Conservation (phyloP, 2,113 vertebrate genomes). For the Trachemys scripta region DNA sequence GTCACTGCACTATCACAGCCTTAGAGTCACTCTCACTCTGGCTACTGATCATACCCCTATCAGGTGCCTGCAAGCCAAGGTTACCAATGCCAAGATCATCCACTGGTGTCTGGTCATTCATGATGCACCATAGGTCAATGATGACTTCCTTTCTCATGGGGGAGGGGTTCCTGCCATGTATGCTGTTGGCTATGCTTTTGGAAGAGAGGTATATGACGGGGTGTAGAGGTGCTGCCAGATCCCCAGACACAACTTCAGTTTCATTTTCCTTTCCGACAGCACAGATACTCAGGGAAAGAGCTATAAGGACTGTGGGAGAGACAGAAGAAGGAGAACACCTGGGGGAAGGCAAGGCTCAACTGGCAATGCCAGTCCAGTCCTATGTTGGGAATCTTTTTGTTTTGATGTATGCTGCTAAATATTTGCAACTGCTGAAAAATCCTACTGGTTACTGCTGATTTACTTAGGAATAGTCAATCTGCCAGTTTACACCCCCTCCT, state of each 20-base stretch:
- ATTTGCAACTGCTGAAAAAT: background rate
- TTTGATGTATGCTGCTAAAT: slow-evolving; percentile 12
- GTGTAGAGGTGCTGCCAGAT: background rate
- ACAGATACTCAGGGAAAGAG: too few relatives aligned
- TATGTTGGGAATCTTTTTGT: background rate
- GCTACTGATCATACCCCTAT: too few relatives aligned
- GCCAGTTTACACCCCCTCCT: background rate
- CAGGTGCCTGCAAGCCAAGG: too few relatives aligned
- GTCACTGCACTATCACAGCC: too few relatives aligned
- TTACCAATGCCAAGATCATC: too few relatives aligned
- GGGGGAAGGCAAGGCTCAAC: background rate
- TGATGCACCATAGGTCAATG: too few relatives aligned
- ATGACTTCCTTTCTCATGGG: too few relatives aligned
- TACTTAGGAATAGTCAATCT: background rate
- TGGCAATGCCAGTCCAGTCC: background rate
- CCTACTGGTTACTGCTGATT: background rate
- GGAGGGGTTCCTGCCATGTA: too few relatives aligned
- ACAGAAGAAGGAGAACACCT: background rate
- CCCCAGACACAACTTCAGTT: background rate
- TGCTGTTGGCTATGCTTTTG: too few relatives aligned
- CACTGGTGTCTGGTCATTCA: too few relatives aligned
- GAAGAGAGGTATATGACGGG: too few relatives aligned
- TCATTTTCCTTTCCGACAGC: background rate
- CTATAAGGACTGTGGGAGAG: background rate
- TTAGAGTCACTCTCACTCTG: too few relatives aligned